Percentiles rank a stretch among this genome's conserved stretches.
phyloP scores from a whole-genome alignment of 2,113 vertebrate species.

The Dendrocopos noguchii region DNA sequence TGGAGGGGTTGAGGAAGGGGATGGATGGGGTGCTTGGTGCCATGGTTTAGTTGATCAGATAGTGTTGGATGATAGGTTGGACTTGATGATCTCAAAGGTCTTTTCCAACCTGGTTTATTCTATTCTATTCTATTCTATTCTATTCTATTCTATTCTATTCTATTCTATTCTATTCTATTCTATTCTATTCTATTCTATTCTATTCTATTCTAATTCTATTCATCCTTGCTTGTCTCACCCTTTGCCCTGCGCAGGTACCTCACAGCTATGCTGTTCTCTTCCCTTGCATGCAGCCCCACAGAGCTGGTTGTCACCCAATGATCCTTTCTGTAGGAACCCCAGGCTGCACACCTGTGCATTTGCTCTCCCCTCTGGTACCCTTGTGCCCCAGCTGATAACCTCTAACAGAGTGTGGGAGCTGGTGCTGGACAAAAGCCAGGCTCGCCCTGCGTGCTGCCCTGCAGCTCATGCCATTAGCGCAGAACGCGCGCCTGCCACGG shows the following conservation, averaged over 20 bases:
- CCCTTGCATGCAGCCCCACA: accelerated
- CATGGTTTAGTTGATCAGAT: too few species aligned
- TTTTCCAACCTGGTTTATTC: too few species aligned
- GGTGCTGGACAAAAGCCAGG: background rate
- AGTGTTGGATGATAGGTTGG: too few species aligned
- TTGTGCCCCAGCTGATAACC: background rate
- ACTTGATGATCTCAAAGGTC: too few species aligned
- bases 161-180: too few species aligned
- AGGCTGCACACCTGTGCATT: accelerated
- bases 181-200: too few species aligned
- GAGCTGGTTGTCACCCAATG: background rate
- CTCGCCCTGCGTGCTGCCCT: background rate
- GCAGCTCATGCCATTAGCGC: background rate
- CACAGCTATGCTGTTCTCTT: background rate
- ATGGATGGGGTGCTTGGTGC: too few species aligned
- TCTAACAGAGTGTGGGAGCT: background rate
- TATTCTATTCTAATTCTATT: too few species aligned
- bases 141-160: too few species aligned
- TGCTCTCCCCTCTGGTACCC: background rate
- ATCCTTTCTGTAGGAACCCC: background rate
- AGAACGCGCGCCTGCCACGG: accelerated
- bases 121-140: too few species aligned
- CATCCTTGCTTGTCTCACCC: background rate
- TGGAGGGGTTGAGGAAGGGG: too few species aligned
- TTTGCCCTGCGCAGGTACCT: background rate